A percentile compares a stretch with the other conserved stretches of the same genome.
Evolutionary conservation across 2,113 vertebrate genomes (phyloP).

Genomic region (Hypocryptadius cinnamomeus): DNA sequence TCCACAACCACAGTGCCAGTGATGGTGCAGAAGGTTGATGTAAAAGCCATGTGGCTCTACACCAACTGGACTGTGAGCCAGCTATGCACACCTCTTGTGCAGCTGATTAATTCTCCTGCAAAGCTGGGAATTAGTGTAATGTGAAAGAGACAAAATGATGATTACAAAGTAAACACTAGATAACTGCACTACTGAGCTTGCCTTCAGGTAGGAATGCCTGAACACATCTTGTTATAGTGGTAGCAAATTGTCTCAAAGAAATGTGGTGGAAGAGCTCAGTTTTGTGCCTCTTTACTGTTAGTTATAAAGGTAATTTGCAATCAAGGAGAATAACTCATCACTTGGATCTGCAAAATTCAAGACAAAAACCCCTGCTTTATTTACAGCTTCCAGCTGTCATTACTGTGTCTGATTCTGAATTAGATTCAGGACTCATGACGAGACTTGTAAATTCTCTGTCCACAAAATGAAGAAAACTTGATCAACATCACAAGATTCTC

Average conservation of each 20-base stretch:
- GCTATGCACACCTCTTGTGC: neutral
- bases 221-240: neutral
- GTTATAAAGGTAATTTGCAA: neutral
- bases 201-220: neutral
- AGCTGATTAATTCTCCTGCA: neutral
- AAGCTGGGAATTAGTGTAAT: neutral
- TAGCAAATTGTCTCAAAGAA: neutral
- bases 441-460: neutral
- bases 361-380: neutral
- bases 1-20: neutral
- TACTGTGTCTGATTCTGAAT: neutral
- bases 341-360: neutral
- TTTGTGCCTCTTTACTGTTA: neutral
- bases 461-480: neutral
- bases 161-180: neutral
- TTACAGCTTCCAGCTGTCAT: neutral
- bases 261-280: neutral
- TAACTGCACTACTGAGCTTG: neutral
- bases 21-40: neutral
- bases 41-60: neutral
- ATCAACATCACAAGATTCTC: neutral
- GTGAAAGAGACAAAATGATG: neutral
- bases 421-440: neutral
- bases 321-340: neutral
- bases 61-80: neutral